These are phyloP conservation scores for Brenthis daphne DNA, from an alignment of 2,888 invertebrate species.

Conservation along the genomic window DNA sequence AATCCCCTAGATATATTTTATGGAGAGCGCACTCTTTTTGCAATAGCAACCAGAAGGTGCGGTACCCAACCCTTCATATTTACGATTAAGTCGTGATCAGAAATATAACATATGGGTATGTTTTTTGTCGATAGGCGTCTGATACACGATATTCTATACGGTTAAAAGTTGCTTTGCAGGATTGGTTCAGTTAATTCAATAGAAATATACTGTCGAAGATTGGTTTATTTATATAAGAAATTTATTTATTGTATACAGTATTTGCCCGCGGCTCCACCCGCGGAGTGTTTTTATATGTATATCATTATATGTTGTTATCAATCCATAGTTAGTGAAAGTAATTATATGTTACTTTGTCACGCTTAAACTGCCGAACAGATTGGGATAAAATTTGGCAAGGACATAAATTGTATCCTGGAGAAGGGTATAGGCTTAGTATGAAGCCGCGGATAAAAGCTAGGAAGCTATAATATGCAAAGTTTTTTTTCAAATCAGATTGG, in stretches of 20 bases:
- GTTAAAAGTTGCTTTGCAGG: constrained; percentile 39
- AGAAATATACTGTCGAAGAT: constrained; percentile 16
- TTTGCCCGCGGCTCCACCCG: no score
- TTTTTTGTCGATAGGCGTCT: constrained; percentile 72
- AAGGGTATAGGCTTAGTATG: no score
- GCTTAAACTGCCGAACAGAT: no score
- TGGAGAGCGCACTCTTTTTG: constrained; percentile 78
- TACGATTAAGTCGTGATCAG: constrained; percentile 82
- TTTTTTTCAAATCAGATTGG: no score
- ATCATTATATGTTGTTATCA: no score
- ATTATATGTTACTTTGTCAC: no score
- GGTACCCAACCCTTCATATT: constrained; percentile 78
- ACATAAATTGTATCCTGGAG: no score
- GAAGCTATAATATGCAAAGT: no score
- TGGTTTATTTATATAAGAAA: background rate
- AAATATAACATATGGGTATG: constrained; percentile 71
- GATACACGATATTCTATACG: constrained; percentile 56
- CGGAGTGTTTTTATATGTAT: no score
- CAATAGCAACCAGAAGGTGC: constrained; percentile 80
- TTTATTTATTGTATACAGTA: background rate
- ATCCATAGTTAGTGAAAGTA: no score
- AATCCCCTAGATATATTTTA: constrained; percentile 75
- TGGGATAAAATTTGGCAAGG: no score
- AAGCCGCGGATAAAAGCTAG: no score
- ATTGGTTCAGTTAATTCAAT: constrained; percentile 30